Conservation (phyloP, 2,113 vertebrate species). For the Mola mola region DNA sequence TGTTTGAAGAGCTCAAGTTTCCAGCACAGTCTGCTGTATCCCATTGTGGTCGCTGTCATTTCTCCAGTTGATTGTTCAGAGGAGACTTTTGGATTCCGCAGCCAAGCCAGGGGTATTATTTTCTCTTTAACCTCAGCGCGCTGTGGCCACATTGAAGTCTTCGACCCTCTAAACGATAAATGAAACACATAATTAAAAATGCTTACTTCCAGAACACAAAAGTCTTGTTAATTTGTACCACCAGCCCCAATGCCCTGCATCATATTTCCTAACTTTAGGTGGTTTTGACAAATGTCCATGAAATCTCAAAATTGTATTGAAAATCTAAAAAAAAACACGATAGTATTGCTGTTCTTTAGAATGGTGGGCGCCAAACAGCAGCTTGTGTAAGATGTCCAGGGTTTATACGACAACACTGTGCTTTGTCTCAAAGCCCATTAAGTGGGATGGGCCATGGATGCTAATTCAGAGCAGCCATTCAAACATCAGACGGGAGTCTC, state of each 20-base stretch:
- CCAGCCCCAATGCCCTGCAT: slow-evolving; percentile 19
- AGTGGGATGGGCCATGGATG: slow-evolving; percentile 23
- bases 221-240: slow-evolving; percentile 56
- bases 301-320: slow-evolving; percentile 42
- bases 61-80: slow-evolving; percentile 59
- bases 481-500: slow-evolving; percentile 36
- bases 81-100: slow-evolving; percentile 47
- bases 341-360: slow-evolving; percentile 39
- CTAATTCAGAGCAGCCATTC: slow-evolving; percentile 44
- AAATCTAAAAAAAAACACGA: slow-evolving; percentile 21
- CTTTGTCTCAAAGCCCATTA: slow-evolving; percentile 33
- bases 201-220: slow-evolving; percentile 69
- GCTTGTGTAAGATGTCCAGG: slow-evolving; percentile 20
- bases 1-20: slow-evolving; percentile 52
- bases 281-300: slow-evolving; percentile 54
- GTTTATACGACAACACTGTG: slow-evolving; percentile 23
- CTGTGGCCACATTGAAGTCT: slow-evolving; percentile 61
- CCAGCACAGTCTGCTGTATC: slow-evolving; percentile 51
- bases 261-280: slow-evolving; percentile 54
- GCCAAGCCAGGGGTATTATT: slow-evolving; percentile 71
- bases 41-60: slow-evolving; percentile 66
- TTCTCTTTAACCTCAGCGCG: slow-evolving; percentile 63
- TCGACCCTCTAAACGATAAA: slow-evolving; percentile 59
- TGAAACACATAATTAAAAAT: slow-evolving; percentile 73
- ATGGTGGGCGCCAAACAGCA: slow-evolving; percentile 29